Conservation (phyloP, 2,113 vertebrate genomes). For the Eidolon helvum region DNA sequence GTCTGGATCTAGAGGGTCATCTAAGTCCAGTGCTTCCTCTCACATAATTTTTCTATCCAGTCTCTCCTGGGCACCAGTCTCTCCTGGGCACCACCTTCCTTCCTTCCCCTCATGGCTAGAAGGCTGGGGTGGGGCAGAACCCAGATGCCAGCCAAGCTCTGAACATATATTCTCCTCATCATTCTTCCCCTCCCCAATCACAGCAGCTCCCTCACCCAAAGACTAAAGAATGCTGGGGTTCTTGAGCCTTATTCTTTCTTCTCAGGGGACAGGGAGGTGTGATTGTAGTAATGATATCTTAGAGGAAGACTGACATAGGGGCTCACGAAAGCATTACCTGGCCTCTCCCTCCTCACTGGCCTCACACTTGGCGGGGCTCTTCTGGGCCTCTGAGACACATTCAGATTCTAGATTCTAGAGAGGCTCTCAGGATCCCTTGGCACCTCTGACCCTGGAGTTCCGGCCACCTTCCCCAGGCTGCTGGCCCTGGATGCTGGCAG, state of each 20-base stretch:
- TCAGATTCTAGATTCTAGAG: neutral
- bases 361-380: neutral
- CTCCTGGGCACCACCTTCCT: neutral
- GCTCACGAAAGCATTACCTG: neutral
- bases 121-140: neutral
- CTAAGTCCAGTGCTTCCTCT: neutral
- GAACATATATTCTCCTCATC: neutral
- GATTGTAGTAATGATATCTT: neutral
- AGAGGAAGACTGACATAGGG: neutral
- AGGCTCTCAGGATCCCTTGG: neutral
- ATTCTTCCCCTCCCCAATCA: neutral
- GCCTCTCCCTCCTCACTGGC: neutral
- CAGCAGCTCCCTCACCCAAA: neutral
- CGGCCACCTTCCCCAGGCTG: neutral
- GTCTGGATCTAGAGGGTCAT: neutral
- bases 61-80: neutral
- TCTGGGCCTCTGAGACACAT: neutral
- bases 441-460: too few relatives aligned
- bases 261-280: neutral
- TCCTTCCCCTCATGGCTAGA: too few relatives aligned
- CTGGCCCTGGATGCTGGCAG: accelerated
- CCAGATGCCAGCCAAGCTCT: neutral
- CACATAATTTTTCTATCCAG: neutral
- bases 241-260: neutral
- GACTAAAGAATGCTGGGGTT: neutral